Conservation (phyloP, 2,888 invertebrate species). For the Apocheima hispidaria region DNA sequence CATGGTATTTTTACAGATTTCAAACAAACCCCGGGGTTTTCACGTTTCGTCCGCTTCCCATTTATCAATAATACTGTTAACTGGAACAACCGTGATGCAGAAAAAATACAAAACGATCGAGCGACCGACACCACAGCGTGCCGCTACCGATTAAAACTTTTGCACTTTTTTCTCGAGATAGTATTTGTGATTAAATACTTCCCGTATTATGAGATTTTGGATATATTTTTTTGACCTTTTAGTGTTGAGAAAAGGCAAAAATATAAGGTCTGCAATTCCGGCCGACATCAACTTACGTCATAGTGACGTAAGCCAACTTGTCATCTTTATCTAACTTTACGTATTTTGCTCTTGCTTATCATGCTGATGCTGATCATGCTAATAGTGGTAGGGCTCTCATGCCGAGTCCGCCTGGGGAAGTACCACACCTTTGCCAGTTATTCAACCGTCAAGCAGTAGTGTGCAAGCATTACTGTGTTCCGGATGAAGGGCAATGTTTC, state of each 20-base stretch:
- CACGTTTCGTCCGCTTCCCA: conserved; percentile 33
- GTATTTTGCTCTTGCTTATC: too few species aligned
- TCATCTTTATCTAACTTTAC: too few species aligned
- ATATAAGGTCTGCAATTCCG: too few species aligned
- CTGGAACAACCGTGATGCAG: conserved; percentile 45
- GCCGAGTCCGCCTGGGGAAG: too few species aligned
- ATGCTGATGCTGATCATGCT: too few species aligned
- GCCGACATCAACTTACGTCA: too few species aligned
- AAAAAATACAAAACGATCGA: conserved; percentile 44
- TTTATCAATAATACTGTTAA: conserved; percentile 46
- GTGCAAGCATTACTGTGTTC: too few species aligned
- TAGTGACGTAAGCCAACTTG: too few species aligned
- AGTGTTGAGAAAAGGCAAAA: background rate
- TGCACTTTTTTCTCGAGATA: conserved; percentile 14
- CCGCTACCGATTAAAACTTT: conserved; percentile 17
- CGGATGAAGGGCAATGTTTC: too few species aligned
- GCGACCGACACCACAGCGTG: conserved; percentile 17
- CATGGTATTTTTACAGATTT: conserved; percentile 31
- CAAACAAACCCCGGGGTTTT: conserved; percentile 23
- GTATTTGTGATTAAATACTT: background rate
- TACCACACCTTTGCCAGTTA: too few species aligned
- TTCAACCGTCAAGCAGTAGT: too few species aligned
- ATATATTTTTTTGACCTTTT: background rate
- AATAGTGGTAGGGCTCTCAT: too few species aligned
- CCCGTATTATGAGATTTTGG: background rate